phyloP scores from a whole-genome alignment of 2,888 invertebrate species.

The Drosophila mettleri region DNA sequence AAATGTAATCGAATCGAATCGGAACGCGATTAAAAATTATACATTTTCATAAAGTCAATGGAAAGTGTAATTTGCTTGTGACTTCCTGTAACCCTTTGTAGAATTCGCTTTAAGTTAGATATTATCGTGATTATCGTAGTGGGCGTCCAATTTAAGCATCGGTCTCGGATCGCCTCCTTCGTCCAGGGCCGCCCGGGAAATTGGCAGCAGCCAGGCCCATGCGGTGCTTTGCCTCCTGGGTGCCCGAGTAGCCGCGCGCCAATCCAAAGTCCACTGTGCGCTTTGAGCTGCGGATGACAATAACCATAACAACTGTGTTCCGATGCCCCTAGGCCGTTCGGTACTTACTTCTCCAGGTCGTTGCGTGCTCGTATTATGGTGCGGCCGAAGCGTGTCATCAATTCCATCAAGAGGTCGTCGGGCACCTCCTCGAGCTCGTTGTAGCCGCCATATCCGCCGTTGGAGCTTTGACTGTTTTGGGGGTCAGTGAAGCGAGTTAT shows the following conservation, averaged over 20 bases:
- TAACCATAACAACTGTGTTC: not conserved
- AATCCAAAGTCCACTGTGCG: conserved; percentile 95
- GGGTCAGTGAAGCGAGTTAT: conserved; percentile 71
- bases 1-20: conserved; percentile 19
- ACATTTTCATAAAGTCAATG: conserved; percentile 14
- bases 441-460: conserved; percentile 81
- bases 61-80: conserved; percentile 9
- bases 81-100: conserved; percentile 15
- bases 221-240: conserved; percentile 95
- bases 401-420: conserved; percentile 90
- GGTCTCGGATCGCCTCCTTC: conserved; percentile 90
- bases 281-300: conserved; percentile 85
- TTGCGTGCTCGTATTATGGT: conserved; percentile 91
- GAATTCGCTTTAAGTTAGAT: conserved; percentile 29
- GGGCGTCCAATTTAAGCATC: conserved; percentile 75
- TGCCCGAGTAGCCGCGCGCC: conserved; percentile 94
- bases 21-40: conserved; percentile 25
- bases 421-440: conserved; percentile 90
- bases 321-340: too few species aligned
- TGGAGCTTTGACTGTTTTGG: conserved; percentile 74
- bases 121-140: conserved; percentile 40
- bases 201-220: conserved; percentile 96
- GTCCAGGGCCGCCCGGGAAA: conserved; percentile 94
- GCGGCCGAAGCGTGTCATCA: conserved; percentile 91
- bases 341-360: conserved; percentile 91